These are phyloP conservation scores for Austrofundulus limnaeus DNA, from an alignment of 2,113 vertebrate genomes.

Conservation along the genomic window DNA sequence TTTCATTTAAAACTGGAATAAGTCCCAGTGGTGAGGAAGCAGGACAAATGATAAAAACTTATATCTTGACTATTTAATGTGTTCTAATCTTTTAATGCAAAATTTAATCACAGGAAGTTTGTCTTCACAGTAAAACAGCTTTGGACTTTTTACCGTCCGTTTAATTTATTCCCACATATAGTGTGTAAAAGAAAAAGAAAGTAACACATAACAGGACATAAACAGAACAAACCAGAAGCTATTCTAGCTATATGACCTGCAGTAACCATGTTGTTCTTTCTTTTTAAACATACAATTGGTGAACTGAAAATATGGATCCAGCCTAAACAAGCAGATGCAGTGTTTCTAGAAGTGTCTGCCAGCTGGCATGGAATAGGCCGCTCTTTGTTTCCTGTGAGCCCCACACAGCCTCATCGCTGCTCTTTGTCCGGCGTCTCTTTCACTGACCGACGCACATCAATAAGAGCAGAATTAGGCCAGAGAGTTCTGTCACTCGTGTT, in stretches of 20 bases:
- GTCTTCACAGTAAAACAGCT: background rate
- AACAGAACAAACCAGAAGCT: constrained; percentile 27
- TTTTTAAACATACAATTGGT: constrained; percentile 59
- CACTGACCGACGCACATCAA: constrained; percentile 73
- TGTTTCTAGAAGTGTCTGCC: constrained; percentile 69
- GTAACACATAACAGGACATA: background rate
- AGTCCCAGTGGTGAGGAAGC: no score
- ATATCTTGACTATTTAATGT: background rate
- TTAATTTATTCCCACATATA: background rate
- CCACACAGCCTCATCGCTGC: constrained; percentile 61
- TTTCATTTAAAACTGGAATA: no score
- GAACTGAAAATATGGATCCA: constrained; percentile 62
- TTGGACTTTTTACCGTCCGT: background rate
- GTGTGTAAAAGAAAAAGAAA: background rate
- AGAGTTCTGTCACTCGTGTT: constrained; percentile 58
- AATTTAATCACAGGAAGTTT: background rate
- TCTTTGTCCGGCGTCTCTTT: constrained; percentile 64
- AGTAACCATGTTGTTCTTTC: constrained; percentile 54
- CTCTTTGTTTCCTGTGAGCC: constrained; percentile 68
- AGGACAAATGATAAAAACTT: no score
- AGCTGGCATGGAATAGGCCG: constrained; percentile 60
- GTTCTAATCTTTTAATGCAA: background rate
- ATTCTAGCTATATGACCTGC: constrained; percentile 41
- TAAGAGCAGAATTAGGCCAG: constrained; percentile 73
- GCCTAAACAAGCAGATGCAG: constrained; percentile 62